Percentiles rank a stretch among this genome's conserved stretches.
Conservation (phyloP, 23 tunicate genomes). For the Oikopleura vanhoeffeni region DNA sequence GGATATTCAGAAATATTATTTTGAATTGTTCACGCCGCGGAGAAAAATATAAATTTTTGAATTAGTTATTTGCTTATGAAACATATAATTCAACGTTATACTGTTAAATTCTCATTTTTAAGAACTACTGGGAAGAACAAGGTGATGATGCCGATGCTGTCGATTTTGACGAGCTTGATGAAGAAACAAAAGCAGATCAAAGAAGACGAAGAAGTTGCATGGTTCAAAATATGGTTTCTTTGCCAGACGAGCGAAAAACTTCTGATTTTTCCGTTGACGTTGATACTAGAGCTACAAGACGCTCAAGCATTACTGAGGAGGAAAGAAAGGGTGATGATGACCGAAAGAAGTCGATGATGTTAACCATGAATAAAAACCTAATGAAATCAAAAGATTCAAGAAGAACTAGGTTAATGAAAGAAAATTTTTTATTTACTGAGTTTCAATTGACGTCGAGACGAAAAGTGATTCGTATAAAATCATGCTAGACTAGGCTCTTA, state of each 20-base stretch:
- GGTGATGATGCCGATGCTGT: slow-evolving; percentile 2
- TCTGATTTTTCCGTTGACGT: neutral
- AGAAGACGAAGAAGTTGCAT: neutral
- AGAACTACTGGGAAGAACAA: slow-evolving; percentile 10
- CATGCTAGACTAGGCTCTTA: too few species aligned
- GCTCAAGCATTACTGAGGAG: neutral
- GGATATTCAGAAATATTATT: too few species aligned
- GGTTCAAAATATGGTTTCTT: neutral
- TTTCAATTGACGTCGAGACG: too few species aligned
- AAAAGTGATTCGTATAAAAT: too few species aligned
- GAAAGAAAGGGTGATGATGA: neutral
- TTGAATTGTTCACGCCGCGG: too few species aligned
- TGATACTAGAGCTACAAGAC: neutral
- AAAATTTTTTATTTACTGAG: too few species aligned
- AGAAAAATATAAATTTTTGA: too few species aligned
- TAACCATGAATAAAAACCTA: neutral
- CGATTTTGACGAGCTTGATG: neutral
- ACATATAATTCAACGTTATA: too few species aligned
- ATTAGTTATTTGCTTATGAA: too few species aligned
- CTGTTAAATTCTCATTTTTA: too few species aligned
- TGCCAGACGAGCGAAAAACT: neutral
- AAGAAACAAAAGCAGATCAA: neutral
- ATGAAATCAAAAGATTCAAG: neutral
- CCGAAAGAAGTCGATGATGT: neutral
- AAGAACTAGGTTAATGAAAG: neutral